Evolutionary conservation across 2,113 vertebrate genomes (phyloP).

Genomic region (Platichthys stellatus): DNA sequence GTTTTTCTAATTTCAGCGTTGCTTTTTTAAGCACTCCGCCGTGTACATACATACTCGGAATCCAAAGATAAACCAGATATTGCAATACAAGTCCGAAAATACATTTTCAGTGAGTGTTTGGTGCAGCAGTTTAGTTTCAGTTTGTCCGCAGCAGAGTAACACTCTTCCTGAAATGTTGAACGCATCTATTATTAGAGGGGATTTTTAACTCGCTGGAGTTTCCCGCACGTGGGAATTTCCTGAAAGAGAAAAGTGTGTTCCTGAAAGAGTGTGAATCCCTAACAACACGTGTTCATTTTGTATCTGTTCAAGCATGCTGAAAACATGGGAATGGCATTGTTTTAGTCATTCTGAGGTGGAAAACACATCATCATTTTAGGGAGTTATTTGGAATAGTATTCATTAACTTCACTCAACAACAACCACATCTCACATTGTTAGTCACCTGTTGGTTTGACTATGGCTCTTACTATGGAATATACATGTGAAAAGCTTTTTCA

Average conservation of each 20-base stretch:
- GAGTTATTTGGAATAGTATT: too few species aligned
- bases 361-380: too few species aligned
- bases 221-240: constrained; percentile 43
- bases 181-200: not conserved
- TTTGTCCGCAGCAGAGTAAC: not conserved
- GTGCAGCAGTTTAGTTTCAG: constrained; percentile 13
- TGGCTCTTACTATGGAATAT: too few species aligned
- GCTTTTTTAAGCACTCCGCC: not conserved
- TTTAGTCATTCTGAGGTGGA: too few species aligned
- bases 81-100: not conserved
- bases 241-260: not conserved
- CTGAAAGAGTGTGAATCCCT: not conserved
- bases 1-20: not conserved
- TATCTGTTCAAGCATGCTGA: too few species aligned
- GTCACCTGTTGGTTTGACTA: too few species aligned
- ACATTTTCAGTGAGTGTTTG: not conserved
- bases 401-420: too few species aligned
- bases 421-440: too few species aligned
- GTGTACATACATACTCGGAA: not conserved
- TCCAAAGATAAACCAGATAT: not conserved
- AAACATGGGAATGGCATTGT: too few species aligned
- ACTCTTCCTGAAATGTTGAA: not conserved
- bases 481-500: too few species aligned
- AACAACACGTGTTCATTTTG: not conserved
- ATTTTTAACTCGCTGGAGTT: constrained; percentile 24